Base-by-base conservation (phyloP, 2,888 invertebrate genomes). In the Pollenia angustigena region DNA sequence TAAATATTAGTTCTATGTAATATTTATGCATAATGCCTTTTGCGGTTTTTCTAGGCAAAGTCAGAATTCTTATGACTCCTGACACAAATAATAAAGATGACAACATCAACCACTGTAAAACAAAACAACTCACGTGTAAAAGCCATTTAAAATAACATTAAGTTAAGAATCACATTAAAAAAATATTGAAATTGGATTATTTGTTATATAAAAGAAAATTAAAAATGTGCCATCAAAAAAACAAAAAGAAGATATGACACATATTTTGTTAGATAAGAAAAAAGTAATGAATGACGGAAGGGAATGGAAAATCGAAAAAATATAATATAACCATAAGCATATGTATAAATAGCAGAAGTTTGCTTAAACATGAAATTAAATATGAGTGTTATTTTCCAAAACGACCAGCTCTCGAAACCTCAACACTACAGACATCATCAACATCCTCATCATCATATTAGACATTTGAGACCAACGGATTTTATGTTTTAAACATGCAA, bases 141-240 rank as follows among this genome's bases (percentile, higher is more conserved):
- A 80, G 44, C 54, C 74, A 74, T 81, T 81, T 68, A 75, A 66
- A 56, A 75, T 58, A 71, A 68, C 32, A 62, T 74, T 75, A 68
- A 75, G 76, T 66, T 80, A 81, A 87, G 87, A 88, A 88, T 87
- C 85, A 69, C 76, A 87, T 87, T 87, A 89, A 84, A 87, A 89
- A 87, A 85, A 82, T 75, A 85, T 85, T 81, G 79, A 87, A 88
- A 89, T 87, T 88, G 87, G 83, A 85, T 87, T 85, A 85, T 81
- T 79, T 68, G 71, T 54, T 80, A 54, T 76, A 50, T 50, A 18
- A 10, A 48, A 74, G 60, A 60, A 54, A 60, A 74, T 58, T 12
- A 44, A 58, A 42, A 23, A 18, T 56, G 42, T 56, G 44, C 23
- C 46, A 58, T 44, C 9, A 23, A 9, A 12, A 48, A 23, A 42